Evolutionary conservation across 1,140 invertebrate genomes (phyloP).

Genomic region (Anoplophora glabripennis): DNA sequence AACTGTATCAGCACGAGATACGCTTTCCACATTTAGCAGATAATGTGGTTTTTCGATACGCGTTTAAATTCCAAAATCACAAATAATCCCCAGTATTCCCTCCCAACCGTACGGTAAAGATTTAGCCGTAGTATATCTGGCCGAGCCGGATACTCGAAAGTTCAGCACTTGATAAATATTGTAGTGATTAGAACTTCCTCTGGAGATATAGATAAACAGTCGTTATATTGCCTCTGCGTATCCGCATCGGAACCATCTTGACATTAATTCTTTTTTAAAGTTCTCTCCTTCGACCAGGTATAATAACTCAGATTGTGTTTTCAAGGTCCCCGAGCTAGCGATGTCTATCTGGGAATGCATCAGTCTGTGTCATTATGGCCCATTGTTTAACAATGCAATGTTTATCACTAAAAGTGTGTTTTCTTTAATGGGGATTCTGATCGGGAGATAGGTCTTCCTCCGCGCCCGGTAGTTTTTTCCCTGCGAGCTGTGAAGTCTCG

Average conservation of each 20-base stretch:
- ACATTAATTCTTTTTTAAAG: conserved; percentile 1
- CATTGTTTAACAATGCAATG: conserved; percentile 32
- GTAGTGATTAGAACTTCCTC: conserved; percentile 31
- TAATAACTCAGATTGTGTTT: conserved; percentile 20
- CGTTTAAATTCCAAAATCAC: too few relatives aligned
- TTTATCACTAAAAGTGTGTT: conserved; percentile 33
- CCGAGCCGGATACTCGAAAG: conserved; percentile 29
- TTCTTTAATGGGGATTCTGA: conserved; percentile 23
- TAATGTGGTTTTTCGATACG: too few relatives aligned
- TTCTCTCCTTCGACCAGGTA: conserved; percentile 10
- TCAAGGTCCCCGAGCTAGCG: conserved; percentile 22
- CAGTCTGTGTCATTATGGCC: conserved; percentile 38
- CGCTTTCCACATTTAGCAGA: too few relatives aligned
- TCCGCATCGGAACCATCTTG: conserved; percentile 23
- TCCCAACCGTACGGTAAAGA: conserved; percentile 15
- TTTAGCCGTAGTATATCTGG: conserved; percentile 21
- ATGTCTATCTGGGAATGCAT: conserved; percentile 33
- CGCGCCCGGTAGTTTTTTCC: conserved; percentile 13
- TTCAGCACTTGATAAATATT: conserved; percentile 27
- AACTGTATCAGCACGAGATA: too few relatives aligned
- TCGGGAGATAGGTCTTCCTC: conserved; percentile 9
- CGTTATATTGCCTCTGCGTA: conserved; percentile 21
- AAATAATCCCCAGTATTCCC: too few relatives aligned
- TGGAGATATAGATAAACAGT: conserved; percentile 28
- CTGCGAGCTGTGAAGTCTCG: conserved; percentile 15